Evolutionary conservation across 2,888 invertebrate species (phyloP), one percentile per base, ranked within the genome.

Genomic region (Autographa gamma): DNA sequence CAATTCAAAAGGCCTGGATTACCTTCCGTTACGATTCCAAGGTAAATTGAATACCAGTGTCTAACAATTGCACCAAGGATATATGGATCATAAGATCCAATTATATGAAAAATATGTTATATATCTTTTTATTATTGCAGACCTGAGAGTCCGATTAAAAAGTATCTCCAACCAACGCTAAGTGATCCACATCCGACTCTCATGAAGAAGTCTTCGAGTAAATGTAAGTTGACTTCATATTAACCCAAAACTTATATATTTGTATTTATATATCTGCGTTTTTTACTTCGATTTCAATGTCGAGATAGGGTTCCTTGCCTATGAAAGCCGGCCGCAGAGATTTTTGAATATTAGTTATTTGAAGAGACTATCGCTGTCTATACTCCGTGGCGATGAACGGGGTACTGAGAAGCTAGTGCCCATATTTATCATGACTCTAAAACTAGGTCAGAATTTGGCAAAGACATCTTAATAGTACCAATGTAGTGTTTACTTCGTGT

Each of bases 71-170:
- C 14, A 31, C 13, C 7, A 59, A 31, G 48, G 19, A n/a, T 14
- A 34, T 31, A 11, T 34, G 38, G 59, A 16, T 11, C 8, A 2
- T 3, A 54, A 56, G 0, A n/a, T n/a, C n/a, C n/a, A n/a, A 25
- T 19, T 11, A 14, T 18, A 25, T 70, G n/a, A n/a, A n/a, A n/a
- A n/a, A n/a, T n/a, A n/a, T 18, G 25, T 73, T 59, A 19, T 31
- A 72, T 34, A 4, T 61, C 34, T 62, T 14, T 41, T 60, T 56
- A 67, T 76, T 70, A 85, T 97, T 54, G 96, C 90, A 98, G 98
- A 79, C 97, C 98, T 14, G 98, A 98, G 31, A 98, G 98, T 87
- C 97, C 97, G 65, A 97, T 98, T 0, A 96, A 98, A 81, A 98
- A 98, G 88, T 98, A 97, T 90, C 92, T 98, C 69, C 98, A 98